Base-by-base conservation (phyloP, 2,797 vertebrate species). In the Aldrovandia affinis region DNA sequence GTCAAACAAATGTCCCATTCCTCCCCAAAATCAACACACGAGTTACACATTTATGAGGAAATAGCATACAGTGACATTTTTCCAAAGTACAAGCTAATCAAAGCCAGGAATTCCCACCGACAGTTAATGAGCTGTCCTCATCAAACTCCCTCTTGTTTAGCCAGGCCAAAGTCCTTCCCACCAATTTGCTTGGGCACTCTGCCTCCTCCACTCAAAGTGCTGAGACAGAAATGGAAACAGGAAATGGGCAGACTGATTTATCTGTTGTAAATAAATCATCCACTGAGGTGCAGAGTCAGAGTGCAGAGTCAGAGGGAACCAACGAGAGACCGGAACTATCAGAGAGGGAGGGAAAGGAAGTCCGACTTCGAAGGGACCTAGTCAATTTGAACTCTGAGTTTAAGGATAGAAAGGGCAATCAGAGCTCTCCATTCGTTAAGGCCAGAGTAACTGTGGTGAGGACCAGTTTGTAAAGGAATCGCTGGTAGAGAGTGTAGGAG, bases 371-470 rank as follows among this genome's bases (percentile, higher is more conserved):
- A 89, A 36, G 55, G 54, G 57, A 59, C 25, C 42, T 79, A 39
- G 80, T 57, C 8, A 39, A 77, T 82, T 83, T 78, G 85, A 83
- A 75, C 85, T 30, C 50, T 80, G 55, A 25, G 42, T 20, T 20
- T 57, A 44, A 92, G n/a, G 78, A 59, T 0, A 75, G 82, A 28
- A 25, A 83, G 3, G 73, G 87, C 30, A 86, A 83, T 78, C 89
- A 85, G 79, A 92, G 89, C 4, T 88, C 89, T 20, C 92, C 90
- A 78, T 93, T 93, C 30, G 89, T 91, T 63, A 94, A 91, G 73
- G 84, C 93, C 1, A 89, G 93, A 80, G 92, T 95, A 18, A 94
- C 93, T 0, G 92, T 94, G 10, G 61, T 95, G 77, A 93, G 92
- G 89, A 95, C 94, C 20, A 94, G 94, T 92, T 89, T 95, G 83